A percentile compares a stretch with the other conserved stretches of the same genome.
phyloP scores from a whole-genome alignment of 2,113 vertebrate species.

The Salminus brasiliensis region DNA sequence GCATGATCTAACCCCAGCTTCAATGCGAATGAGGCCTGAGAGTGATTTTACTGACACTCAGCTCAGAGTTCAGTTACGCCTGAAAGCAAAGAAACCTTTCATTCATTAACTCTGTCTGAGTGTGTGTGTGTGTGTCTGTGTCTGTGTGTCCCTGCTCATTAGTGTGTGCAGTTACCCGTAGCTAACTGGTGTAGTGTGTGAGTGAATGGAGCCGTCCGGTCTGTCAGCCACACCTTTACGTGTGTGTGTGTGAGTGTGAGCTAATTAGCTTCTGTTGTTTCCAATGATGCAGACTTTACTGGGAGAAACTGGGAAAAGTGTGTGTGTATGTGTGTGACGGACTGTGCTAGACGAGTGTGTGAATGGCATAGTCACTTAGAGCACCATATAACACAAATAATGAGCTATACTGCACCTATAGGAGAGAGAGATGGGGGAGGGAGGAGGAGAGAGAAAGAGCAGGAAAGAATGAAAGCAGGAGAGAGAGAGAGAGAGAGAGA shows the following conservation, averaged over 20 bases:
- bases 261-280: slow-evolving; percentile 4
- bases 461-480: background rate
- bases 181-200: background rate
- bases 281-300: background rate
- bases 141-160: background rate
- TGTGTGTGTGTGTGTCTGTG: background rate
- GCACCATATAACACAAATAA: slow-evolving; percentile 1
- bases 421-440: background rate
- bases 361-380: background rate
- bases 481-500: background rate
- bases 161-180: background rate
- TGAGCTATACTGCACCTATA: background rate
- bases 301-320: background rate
- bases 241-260: background rate
- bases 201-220: background rate
- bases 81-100: background rate
- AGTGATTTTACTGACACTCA: no score
- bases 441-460: background rate
- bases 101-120: background rate
- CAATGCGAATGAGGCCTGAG: background rate
- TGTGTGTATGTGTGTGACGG: background rate
- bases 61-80: background rate
- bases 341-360: background rate
- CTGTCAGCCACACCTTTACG: background rate
- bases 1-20: no score